These are phyloP conservation scores for Bostrychus sinensis DNA, from an alignment of 2,113 vertebrate genomes.

Conservation along the genomic window DNA sequence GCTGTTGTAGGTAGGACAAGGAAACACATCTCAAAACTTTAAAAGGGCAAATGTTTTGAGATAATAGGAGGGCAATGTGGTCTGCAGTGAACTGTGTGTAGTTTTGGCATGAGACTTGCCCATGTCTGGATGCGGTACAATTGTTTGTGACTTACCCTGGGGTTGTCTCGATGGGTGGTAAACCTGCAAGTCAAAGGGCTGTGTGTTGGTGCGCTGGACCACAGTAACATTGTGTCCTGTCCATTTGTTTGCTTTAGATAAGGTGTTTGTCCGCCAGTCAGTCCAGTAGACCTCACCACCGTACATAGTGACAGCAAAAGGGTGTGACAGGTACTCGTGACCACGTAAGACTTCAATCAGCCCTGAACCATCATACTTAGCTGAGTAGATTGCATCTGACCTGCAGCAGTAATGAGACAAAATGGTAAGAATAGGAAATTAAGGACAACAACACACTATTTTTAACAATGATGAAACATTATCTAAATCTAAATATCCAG, in stretches of 20 bases:
- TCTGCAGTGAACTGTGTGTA: slow-evolving; percentile 34
- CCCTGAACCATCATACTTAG: slow-evolving; percentile 90
- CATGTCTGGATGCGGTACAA: background rate
- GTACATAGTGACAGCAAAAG: slow-evolving; percentile 94
- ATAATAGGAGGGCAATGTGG: no score
- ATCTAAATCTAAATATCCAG: no score
- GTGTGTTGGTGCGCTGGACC: slow-evolving; percentile 96
- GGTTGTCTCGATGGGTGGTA: slow-evolving; percentile 97
- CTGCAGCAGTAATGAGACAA: slow-evolving; percentile 65
- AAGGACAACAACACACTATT: no score
- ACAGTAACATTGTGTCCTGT: slow-evolving; percentile 95
- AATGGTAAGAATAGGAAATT: background rate
- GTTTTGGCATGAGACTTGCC: background rate
- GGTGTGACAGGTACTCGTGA: slow-evolving; percentile 95
- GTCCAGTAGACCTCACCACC: slow-evolving; percentile 99
- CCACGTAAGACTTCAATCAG: slow-evolving; percentile 97
- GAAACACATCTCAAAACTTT: slow-evolving; percentile 33
- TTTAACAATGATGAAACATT: no score
- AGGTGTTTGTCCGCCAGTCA: slow-evolving; percentile 95
- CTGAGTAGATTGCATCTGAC: slow-evolving; percentile 97
- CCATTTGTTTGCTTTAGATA: slow-evolving; percentile 99
- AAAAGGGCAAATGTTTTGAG: slow-evolving; percentile 64
- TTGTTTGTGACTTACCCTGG: slow-evolving; percentile 80
- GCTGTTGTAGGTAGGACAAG: slow-evolving; percentile 37
- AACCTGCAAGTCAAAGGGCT: slow-evolving; percentile 97